A percentile compares a stretch with the other conserved stretches of the same genome.
These are phyloP conservation scores for Batillaria attramentaria DNA, from an alignment of 1,140 invertebrate species.

Conservation along the genomic window DNA sequence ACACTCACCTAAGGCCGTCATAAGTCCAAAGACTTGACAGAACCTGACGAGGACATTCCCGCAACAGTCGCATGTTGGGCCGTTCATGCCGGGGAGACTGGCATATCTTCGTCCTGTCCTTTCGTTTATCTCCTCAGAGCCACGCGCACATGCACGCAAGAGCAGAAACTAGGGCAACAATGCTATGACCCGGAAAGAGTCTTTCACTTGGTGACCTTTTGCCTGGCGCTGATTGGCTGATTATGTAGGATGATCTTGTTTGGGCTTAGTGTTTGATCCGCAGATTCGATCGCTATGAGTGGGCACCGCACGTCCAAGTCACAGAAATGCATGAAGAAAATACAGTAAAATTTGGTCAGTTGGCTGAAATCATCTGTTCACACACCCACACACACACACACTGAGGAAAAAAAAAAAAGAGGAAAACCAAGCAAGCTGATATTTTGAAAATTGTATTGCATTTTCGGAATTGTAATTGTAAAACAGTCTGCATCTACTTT, in stretches of 20 bases:
- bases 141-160: slow-evolving; percentile 25
- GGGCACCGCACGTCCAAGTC: too few relatives aligned
- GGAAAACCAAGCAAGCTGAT: too few relatives aligned
- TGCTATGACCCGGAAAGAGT: slow-evolving; percentile 30
- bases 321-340: too few relatives aligned
- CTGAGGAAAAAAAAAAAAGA: too few relatives aligned
- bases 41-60: slow-evolving; percentile 46
- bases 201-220: neutral
- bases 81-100: slow-evolving; percentile 32
- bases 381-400: too few relatives aligned
- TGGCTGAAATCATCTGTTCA: too few relatives aligned
- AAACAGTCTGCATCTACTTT: too few relatives aligned
- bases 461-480: too few relatives aligned
- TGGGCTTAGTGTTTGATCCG: neutral
- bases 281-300: too few relatives aligned
- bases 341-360: too few relatives aligned
- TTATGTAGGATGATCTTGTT: neutral
- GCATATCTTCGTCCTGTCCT: neutral
- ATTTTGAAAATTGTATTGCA: too few relatives aligned
- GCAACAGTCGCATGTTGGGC: slow-evolving; percentile 42
- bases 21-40: slow-evolving; percentile 47
- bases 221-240: slow-evolving; percentile 1
- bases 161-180: slow-evolving; percentile 24
- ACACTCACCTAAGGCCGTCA: slow-evolving; percentile 48
- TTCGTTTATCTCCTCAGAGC: slow-evolving; percentile 11